Evolutionary conservation across 2,113 vertebrate species (phyloP).

Genomic region (Mugil cephalus): DNA sequence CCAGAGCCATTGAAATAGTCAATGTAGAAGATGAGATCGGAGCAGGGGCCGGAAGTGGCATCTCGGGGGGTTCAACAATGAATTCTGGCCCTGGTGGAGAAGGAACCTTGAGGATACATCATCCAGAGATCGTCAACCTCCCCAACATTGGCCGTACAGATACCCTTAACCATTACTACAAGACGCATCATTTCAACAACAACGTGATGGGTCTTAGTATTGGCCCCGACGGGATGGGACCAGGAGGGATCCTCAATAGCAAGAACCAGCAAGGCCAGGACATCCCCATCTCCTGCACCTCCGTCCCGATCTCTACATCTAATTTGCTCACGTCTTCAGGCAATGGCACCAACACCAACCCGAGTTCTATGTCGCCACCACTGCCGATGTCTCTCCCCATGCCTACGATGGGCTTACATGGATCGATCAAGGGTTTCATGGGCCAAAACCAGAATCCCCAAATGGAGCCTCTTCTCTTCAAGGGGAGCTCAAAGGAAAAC

Average conservation of each 20-base stretch:
- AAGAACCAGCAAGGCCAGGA: constrained; percentile 79
- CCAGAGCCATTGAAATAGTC: constrained; percentile 94
- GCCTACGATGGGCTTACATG: constrained; percentile 86
- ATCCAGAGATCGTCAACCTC: constrained; percentile 88
- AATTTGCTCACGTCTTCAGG: constrained; percentile 75
- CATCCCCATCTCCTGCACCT: constrained; percentile 81
- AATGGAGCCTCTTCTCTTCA: constrained; percentile 94
- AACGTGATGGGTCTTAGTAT: constrained; percentile 84
- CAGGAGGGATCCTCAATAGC: constrained; percentile 75
- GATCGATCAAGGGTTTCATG: constrained; percentile 89
- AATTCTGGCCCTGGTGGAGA: constrained; percentile 75
- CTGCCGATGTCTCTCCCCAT: constrained; percentile 85
- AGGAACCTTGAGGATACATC: constrained; percentile 80
- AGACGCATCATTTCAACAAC: constrained; percentile 92
- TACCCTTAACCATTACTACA: constrained; percentile 93
- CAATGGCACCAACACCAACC: constrained; percentile 75
- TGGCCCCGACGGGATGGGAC: constrained; percentile 70
- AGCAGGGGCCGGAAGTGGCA: constrained; percentile 81
- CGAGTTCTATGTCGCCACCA: constrained; percentile 78
- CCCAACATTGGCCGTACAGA: constrained; percentile 88
- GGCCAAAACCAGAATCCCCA: constrained; percentile 86
- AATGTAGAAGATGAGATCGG: constrained; percentile 95
- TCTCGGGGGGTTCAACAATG: constrained; percentile 84
- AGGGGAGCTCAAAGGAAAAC: constrained; percentile 94
- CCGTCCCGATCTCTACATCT: constrained; percentile 76